A percentile compares a stretch with the other conserved stretches of the same genome.
Conservation (phyloP, 1,140 invertebrate genomes). For the Rhagoletis zephyria region DNA sequence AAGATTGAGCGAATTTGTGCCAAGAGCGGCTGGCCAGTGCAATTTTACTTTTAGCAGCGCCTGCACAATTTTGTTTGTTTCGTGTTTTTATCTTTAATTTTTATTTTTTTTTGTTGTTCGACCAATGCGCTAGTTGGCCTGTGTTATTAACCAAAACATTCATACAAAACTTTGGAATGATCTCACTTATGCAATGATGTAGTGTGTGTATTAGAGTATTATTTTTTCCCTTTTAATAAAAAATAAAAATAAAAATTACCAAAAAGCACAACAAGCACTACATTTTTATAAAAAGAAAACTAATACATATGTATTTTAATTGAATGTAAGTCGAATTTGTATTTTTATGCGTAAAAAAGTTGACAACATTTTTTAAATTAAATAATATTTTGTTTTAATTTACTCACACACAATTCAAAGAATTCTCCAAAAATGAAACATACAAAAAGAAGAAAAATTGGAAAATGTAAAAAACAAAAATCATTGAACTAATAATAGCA, state of each 20-base stretch:
- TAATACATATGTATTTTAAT: conserved; percentile 22
- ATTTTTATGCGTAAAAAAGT: conserved; percentile 37
- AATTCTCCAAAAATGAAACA: not conserved
- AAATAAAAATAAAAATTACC: conserved; percentile 25
- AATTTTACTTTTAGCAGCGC: not conserved
- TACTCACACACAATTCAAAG: conserved; percentile 12
- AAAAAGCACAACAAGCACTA: conserved; percentile 48
- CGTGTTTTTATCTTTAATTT: not conserved
- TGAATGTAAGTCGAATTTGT: conserved; percentile 35
- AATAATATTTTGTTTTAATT: conserved; percentile 3
- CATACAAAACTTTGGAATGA: conserved; percentile 46
- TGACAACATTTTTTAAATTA: conserved; percentile 39
- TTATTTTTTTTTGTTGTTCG: not conserved
- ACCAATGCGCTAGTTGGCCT: conserved; percentile 2
- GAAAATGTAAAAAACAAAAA: not conserved
- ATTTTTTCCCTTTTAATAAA: conserved; percentile 37
- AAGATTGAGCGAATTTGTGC: not conserved
- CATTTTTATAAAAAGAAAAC: conserved; percentile 14
- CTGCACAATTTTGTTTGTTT: not conserved
- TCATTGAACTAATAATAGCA: not conserved
- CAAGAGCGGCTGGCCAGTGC: conserved; percentile 17
- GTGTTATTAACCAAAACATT: conserved; percentile 51
- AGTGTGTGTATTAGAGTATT: conserved; percentile 50
- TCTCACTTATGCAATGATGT: conserved; percentile 47
- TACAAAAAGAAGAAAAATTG: not conserved